Evolutionary conservation across 1,140 invertebrate species (phyloP).

Genomic region (Homarus americanus): DNA sequence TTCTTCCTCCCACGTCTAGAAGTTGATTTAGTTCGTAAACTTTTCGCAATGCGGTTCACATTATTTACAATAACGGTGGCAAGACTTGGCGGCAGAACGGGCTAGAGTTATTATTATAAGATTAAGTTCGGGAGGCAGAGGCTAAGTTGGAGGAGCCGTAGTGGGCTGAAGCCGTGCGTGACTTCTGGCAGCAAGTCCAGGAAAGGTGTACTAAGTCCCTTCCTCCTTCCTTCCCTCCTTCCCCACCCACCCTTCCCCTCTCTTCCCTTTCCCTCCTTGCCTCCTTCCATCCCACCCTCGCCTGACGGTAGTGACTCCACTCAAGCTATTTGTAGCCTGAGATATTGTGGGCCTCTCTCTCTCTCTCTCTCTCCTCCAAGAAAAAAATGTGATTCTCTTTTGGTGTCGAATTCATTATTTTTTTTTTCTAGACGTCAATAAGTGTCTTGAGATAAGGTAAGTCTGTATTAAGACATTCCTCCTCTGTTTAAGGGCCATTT

Average conservation of each 20-base stretch:
- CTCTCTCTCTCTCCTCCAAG: no score
- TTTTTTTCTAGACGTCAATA: no score
- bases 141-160: conserved; percentile 9
- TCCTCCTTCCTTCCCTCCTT: no score
- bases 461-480: no score
- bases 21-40: background rate
- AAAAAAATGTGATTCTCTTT: no score
- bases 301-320: background rate
- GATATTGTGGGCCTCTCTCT: background rate
- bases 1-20: background rate
- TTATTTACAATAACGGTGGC: conserved; percentile 9
- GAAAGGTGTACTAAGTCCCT: background rate
- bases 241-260: no score
- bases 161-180: background rate
- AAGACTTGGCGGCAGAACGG: conserved; percentile 4
- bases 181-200: background rate
- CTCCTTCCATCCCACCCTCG: no score
- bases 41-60: conserved; percentile 11
- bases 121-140: conserved; percentile 13
- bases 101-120: conserved; percentile 12
- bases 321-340: background rate
- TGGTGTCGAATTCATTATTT: no score
- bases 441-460: no score
- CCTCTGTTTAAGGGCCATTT: no score
- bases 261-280: no score